A percentile compares a stretch with the other conserved stretches of the same genome.
phyloP scores from a whole-genome alignment of 2,888 invertebrate genomes.

The Macaria liturata region DNA sequence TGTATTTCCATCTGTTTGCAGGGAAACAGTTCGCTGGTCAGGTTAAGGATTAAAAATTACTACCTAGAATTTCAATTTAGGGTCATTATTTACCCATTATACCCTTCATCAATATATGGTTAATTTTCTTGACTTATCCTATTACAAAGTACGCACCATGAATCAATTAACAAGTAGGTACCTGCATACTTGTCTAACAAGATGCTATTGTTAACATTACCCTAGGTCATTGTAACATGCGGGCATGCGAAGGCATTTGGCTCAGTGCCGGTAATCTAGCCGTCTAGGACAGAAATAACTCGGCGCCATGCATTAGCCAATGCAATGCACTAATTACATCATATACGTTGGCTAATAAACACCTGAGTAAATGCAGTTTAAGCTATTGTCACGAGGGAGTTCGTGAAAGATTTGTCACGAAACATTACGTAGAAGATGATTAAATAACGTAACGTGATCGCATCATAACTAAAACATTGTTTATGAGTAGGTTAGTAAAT shows the following conservation, averaged over 20 bases:
- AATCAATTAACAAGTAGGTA: not conserved
- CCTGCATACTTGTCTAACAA: not conserved
- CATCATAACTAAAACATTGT: no score
- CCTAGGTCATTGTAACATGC: constrained; percentile 41
- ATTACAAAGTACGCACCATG: no score
- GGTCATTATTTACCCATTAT: no score
- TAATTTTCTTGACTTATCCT: no score
- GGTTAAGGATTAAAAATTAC: no score
- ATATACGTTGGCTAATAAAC: constrained; percentile 18
- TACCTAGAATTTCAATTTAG: no score
- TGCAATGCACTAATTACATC: constrained; percentile 28
- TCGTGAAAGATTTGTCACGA: not conserved
- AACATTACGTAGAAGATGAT: no score
- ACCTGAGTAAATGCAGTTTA: constrained; percentile 3
- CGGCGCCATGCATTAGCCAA: constrained; percentile 41
- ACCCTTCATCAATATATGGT: no score
- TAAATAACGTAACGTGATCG: no score
- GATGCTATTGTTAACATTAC: constrained; percentile 21
- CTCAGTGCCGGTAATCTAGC: constrained; percentile 33
- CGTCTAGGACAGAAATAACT: constrained; percentile 25
- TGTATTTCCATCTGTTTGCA: no score
- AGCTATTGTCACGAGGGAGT: not conserved
- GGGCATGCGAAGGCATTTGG: constrained; percentile 40
- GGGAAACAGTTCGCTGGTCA: no score
- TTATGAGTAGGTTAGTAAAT: no score